phyloP scores from a whole-genome alignment of 2,113 vertebrate genomes.

The Hippolais icterina region DNA sequence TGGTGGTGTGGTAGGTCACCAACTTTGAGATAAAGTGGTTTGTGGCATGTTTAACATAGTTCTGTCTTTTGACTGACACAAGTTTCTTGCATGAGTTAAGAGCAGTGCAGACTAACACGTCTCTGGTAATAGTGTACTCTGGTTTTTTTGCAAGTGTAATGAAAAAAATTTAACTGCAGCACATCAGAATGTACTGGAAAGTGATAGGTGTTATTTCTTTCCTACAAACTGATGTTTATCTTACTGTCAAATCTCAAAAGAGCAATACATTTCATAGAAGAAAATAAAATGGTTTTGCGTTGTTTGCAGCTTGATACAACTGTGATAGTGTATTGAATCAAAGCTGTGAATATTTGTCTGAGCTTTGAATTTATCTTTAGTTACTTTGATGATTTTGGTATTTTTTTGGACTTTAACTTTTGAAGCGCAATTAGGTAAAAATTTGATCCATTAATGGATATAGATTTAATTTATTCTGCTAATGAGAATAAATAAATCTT shows the following conservation, averaged over 20 bases:
- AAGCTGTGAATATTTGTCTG: not conserved
- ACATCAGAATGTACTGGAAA: not conserved
- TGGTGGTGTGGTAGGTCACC: not conserved
- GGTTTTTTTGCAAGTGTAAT: not conserved
- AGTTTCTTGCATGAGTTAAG: not conserved
- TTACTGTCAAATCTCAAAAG: not conserved
- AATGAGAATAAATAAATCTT: not conserved
- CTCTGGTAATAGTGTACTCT: not conserved
- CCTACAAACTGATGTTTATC: not conserved
- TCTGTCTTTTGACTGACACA: not conserved
- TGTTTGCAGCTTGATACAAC: not conserved
- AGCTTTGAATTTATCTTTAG: not conserved
- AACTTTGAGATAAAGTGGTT: not conserved
- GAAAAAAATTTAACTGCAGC: not conserved
- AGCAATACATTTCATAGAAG: not conserved
- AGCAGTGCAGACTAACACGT: not conserved
- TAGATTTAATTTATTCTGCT: not conserved
- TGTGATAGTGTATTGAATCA: not conserved
- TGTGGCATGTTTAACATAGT: not conserved
- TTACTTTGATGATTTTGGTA: not conserved
- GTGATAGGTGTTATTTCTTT: not conserved
- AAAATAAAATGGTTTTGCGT: not conserved
- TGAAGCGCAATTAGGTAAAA: not conserved
- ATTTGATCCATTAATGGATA: not conserved
- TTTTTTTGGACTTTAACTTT: not conserved